These are phyloP conservation scores for Catocala fraxini DNA, from an alignment of 2,888 invertebrate genomes.

Conservation along the genomic window DNA sequence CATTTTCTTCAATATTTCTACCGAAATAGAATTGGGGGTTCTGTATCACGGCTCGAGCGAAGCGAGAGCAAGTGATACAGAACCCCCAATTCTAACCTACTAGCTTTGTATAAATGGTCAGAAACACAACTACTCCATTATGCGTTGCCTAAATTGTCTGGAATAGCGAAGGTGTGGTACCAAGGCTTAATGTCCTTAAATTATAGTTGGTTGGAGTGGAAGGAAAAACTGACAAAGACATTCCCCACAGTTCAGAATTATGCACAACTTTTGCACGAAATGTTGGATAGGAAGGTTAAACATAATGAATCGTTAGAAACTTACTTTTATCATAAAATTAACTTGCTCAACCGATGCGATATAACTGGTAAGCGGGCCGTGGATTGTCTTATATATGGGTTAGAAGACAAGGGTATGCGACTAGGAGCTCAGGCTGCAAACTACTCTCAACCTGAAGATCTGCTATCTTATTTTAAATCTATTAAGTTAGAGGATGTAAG, in stretches of 20 bases:
- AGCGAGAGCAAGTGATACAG: no score
- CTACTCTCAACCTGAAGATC: neutral
- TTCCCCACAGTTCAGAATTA: conserved; percentile 7
- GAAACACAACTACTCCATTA: conserved; percentile 3
- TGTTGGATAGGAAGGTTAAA: neutral
- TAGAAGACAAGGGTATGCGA: neutral
- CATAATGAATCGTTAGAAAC: conserved; percentile 1
- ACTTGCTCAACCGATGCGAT: neutral
- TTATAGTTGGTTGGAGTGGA: conserved; percentile 2
- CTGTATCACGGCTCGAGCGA: no score
- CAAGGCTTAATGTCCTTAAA: neutral
- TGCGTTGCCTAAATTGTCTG: neutral
- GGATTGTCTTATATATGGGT: conserved; percentile 5
- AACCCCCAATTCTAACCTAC: no score
- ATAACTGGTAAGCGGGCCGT: conserved; percentile 1
- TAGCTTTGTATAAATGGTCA: neutral
- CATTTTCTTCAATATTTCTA: no score
- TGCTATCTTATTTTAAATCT: conserved; percentile 4
- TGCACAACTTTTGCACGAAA: neutral
- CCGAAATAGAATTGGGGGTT: no score
- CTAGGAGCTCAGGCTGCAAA: conserved; percentile 4
- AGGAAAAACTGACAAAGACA: neutral
- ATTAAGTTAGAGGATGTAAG: neutral
- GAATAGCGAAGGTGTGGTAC: conserved; percentile 10
- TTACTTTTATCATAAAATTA: conserved; percentile 2